Percentiles rank a stretch among this genome's conserved stretches.
phyloP scores from a whole-genome alignment of 92 coral and sea anemone genomes.

The Siderastrea radians region DNA sequence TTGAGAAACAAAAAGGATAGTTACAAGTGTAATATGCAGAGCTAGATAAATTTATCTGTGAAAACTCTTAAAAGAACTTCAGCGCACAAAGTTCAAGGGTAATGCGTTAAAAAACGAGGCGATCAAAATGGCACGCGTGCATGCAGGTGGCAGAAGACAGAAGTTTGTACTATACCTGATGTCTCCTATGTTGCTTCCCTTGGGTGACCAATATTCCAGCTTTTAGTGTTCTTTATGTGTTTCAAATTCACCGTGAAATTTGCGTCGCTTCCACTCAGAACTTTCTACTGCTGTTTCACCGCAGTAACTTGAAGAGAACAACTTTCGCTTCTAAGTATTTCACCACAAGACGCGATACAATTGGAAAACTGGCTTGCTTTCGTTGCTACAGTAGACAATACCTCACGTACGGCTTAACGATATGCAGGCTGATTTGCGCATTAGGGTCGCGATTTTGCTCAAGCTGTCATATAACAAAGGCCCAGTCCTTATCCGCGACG shows the following conservation, averaged over 20 bases:
- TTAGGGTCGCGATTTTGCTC: constrained; percentile 19
- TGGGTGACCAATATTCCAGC: constrained; percentile 25
- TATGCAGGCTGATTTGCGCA: constrained; percentile 37
- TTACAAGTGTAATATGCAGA: constrained; percentile 24
- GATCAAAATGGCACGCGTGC: constrained; percentile 1
- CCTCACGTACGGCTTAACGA: constrained; percentile 24
- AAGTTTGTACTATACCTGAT: constrained; percentile 30
- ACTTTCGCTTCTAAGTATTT: neutral
- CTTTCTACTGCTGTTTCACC: neutral
- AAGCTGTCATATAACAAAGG: constrained; percentile 43
- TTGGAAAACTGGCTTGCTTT: constrained; percentile 1
- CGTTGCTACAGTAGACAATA: constrained; percentile 42
- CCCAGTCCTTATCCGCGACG: constrained; percentile 14
- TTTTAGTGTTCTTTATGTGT: constrained; percentile 11
- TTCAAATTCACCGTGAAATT: constrained; percentile 8
- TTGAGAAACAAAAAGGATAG: constrained; percentile 32
- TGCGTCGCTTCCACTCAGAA: neutral
- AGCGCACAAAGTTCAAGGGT: neutral
- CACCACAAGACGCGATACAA: constrained; percentile 4
- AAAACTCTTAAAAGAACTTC: neutral
- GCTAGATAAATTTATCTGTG: constrained; percentile 9
- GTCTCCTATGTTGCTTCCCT: neutral
- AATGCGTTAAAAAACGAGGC: neutral
- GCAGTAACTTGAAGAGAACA: neutral
- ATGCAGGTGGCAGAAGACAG: neutral